Conservation (phyloP, 2,113 vertebrate genomes). For the Gasterosteus nipponicus region DNA sequence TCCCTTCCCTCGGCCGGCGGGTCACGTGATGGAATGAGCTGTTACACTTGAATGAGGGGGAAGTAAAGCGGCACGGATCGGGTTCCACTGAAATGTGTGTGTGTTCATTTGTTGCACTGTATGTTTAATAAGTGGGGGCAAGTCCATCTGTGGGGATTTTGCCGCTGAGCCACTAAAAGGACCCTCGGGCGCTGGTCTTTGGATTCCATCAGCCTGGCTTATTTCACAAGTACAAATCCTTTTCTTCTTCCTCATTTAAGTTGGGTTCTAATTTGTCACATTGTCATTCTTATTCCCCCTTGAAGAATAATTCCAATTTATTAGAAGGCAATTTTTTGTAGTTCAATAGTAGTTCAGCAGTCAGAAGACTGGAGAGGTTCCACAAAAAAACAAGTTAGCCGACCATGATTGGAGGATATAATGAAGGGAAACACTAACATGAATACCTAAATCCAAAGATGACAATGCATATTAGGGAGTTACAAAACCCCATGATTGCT, state of each 20-base stretch:
- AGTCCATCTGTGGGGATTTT: conserved; percentile 21
- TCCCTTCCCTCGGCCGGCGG: conserved; percentile 41
- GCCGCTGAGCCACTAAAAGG: conserved; percentile 27
- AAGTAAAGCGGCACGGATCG: conserved; percentile 28
- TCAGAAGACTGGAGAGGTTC: neutral
- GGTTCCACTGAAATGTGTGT: conserved; percentile 20
- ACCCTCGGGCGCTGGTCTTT: conserved; percentile 28
- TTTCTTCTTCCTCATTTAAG: neutral
- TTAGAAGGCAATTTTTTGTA: neutral
- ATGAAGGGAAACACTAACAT: neutral
- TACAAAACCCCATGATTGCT: neutral
- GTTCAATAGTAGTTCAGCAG: neutral
- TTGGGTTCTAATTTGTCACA: neutral
- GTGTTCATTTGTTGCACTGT: neutral
- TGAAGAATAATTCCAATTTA: neutral
- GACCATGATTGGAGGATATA: neutral
- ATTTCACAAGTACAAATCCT: conserved; percentile 33
- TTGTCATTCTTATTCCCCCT: neutral
- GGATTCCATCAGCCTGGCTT: conserved; percentile 29
- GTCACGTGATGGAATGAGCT: conserved; percentile 21
- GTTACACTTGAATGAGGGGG: conserved; percentile 37
- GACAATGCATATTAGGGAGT: neutral
- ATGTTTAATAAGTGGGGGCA: conserved; percentile 15
- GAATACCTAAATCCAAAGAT: neutral
- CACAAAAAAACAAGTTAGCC: neutral